Conservation (phyloP, 2,113 vertebrate species). For the Nycticebus coucang region DNA sequence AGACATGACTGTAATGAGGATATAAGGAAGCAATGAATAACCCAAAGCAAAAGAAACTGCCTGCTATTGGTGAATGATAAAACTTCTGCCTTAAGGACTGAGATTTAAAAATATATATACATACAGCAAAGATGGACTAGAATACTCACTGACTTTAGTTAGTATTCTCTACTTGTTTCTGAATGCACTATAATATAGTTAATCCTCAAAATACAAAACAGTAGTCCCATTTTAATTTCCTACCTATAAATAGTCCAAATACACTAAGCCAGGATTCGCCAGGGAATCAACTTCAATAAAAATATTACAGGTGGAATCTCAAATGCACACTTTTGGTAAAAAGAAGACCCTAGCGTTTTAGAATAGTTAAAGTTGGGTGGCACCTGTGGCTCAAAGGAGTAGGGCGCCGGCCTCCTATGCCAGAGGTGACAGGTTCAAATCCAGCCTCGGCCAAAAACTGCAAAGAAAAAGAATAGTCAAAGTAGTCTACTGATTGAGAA, state of each 20-base stretch:
- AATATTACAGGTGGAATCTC: not conserved
- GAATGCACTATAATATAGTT: not conserved
- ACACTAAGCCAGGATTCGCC: not conserved
- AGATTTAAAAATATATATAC: not conserved
- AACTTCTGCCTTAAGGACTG: not conserved
- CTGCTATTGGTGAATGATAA: not conserved
- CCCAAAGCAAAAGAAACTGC: not conserved
- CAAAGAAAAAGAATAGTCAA: no score
- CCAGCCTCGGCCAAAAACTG: no score
- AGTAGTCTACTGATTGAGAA: not conserved
- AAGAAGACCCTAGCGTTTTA: not conserved
- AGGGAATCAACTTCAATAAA: not conserved
- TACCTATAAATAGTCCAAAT: not conserved
- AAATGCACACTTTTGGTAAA: not conserved
- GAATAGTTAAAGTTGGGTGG: not conserved
- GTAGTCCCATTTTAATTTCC: not conserved
- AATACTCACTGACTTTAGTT: not conserved
- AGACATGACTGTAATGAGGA: not conserved
- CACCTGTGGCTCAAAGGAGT: no score
- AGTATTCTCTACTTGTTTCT: not conserved
- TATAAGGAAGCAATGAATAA: not conserved
- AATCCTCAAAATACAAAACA: not conserved
- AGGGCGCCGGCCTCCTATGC: no score
- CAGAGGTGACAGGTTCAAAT: no score
- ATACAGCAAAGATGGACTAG: not conserved